These are phyloP conservation scores for Stratiomys singularior DNA, from an alignment of 2,888 invertebrate species.

Conservation along the genomic window DNA sequence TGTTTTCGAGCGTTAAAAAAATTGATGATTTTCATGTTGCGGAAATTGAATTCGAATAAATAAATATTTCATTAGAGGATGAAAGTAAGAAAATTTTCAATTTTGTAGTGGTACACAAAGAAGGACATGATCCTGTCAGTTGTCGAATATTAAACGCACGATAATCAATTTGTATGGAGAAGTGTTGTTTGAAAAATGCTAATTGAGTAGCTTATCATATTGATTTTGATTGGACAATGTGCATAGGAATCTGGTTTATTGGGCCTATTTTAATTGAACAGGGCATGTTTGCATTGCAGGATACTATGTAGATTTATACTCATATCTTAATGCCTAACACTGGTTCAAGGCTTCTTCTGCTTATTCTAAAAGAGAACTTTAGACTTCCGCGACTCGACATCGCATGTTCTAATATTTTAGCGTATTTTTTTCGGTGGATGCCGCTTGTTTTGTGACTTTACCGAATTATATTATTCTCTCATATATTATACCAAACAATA, in stretches of 20 bases:
- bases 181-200: too few species aligned
- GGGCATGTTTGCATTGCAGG: too few species aligned
- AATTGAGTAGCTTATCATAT: too few species aligned
- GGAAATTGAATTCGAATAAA: slow-evolving; percentile 26
- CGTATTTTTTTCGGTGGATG: not conserved
- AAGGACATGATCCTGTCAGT: not conserved
- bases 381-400: too few species aligned
- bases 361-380: not conserved
- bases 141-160: not conserved
- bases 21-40: slow-evolving; percentile 11
- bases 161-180: too few species aligned
- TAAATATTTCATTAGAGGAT: slow-evolving; percentile 17
- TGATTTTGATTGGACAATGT: too few species aligned
- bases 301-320: too few species aligned
- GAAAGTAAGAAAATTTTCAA: not conserved
- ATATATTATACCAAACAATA: not conserved
- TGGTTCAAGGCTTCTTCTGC: not conserved
- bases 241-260: too few species aligned
- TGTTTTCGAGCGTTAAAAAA: not conserved
- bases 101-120: not conserved
- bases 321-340: not conserved
- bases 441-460: not conserved
- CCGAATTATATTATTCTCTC: not conserved
- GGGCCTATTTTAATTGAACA: too few species aligned
- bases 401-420: not conserved